A percentile compares a stretch with the other conserved stretches of the same genome.
Conservation (phyloP, 30 jellyfish, hydroid and myxozoan species). For the Hydra vulgaris region DNA sequence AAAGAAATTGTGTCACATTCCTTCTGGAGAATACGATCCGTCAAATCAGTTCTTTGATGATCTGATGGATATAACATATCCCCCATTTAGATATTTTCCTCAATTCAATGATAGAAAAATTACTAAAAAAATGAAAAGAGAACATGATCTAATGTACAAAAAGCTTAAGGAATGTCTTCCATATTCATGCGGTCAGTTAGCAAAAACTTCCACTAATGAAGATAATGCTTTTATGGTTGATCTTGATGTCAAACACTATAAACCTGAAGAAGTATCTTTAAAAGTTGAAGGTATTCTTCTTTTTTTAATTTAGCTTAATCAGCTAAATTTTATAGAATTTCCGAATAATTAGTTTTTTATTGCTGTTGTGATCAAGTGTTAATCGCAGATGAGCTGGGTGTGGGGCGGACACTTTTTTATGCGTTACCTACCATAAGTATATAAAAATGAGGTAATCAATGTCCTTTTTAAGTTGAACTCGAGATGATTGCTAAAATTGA, state of each 20-base stretch:
- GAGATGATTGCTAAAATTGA: no score
- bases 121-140: neutral
- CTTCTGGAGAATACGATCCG: neutral
- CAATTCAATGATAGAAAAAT: neutral
- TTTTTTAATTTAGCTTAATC: no score
- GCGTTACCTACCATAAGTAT: no score
- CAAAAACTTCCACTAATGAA: no score
- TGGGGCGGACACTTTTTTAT: no score
- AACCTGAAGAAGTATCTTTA: slow-evolving; percentile 34
- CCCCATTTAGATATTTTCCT: slow-evolving; percentile 31
- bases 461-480: no score
- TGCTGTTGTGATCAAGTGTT: neutral
- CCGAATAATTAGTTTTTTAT: no score
- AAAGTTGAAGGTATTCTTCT: slow-evolving; percentile 37
- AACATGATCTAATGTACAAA: slow-evolving; percentile 13
- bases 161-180: slow-evolving; percentile 20
- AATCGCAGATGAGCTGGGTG: no score
- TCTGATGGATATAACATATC: slow-evolving; percentile 21
- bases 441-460: no score
- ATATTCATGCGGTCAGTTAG: neutral
- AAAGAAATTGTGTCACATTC: neutral
- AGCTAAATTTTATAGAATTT: neutral
- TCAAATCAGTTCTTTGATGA: slow-evolving; percentile 28
- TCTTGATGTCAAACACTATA: slow-evolving; percentile 33
- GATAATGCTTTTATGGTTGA: slow-evolving; percentile 5